Evolutionary conservation across 2,797 vertebrate species (phyloP).

Genomic region (Spheniscus humboldti): DNA sequence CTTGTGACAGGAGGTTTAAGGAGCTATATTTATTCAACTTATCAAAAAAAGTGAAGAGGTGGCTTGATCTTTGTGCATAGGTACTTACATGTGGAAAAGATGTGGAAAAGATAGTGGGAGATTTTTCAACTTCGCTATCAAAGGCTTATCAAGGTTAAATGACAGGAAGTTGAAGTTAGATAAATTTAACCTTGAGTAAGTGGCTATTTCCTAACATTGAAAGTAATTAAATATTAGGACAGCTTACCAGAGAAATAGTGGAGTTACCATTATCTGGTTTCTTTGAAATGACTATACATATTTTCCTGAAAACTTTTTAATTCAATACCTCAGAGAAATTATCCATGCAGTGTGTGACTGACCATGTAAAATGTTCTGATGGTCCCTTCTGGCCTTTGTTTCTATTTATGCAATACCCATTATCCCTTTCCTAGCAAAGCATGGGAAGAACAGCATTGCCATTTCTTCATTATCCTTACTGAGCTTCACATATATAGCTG

Average conservation of each 20-base stretch:
- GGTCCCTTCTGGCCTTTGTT: background rate
- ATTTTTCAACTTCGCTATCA: background rate
- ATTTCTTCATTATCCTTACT: background rate
- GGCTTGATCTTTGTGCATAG: background rate
- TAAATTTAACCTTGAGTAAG: background rate
- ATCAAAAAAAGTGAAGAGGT: conserved; percentile 33
- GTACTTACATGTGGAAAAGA: conserved; percentile 13
- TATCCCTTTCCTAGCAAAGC: background rate
- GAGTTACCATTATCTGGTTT: background rate
- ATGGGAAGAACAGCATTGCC: background rate
- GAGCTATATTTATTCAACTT: conserved; percentile 43
- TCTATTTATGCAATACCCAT: background rate
- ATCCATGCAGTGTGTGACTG: background rate
- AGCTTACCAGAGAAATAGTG: background rate
- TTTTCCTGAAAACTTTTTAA: background rate
- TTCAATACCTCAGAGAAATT: background rate
- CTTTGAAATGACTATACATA: background rate
- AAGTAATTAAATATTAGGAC: background rate
- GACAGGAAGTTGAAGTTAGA: conserved; percentile 28
- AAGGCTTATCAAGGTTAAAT: background rate
- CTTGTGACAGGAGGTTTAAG: background rate
- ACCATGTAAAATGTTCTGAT: background rate
- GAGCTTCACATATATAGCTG: background rate
- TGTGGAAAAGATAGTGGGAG: conserved; percentile 16
- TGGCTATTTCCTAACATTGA: background rate